Percentiles rank a stretch among this genome's conserved stretches.
These are phyloP conservation scores for Sepiola atlantica DNA, from an alignment of 2,888 invertebrate genomes.

Conservation along the genomic window DNA sequence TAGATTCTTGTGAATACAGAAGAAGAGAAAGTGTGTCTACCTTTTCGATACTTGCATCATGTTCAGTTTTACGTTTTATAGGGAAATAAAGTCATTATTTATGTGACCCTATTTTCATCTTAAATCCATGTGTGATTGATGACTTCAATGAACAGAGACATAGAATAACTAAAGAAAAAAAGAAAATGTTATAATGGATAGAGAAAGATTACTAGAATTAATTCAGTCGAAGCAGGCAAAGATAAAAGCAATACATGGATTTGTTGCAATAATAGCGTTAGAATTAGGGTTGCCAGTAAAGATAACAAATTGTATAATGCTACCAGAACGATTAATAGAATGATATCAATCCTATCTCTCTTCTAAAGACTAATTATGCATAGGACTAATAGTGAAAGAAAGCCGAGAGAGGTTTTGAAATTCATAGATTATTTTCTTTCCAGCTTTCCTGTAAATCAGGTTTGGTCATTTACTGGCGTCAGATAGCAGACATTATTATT, in stretches of 20 bases:
- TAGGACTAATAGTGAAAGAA: not conserved
- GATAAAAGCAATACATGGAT: not conserved
- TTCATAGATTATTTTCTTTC: not conserved
- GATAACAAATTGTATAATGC: not conserved
- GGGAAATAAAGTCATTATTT: not conserved
- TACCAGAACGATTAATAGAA: not conserved
- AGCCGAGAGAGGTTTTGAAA: not conserved
- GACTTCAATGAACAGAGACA: not conserved
- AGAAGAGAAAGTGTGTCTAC: not conserved
- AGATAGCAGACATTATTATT: not conserved
- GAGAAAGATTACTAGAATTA: not conserved
- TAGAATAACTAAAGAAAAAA: not conserved
- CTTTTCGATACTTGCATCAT: not conserved
- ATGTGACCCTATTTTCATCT: not conserved
- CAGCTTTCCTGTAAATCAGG: not conserved
- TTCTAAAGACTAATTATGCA: not conserved
- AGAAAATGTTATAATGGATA: not conserved
- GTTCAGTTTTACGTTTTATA: not conserved
- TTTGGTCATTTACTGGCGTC: not conserved
- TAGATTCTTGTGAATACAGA: not conserved
- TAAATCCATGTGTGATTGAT: not conserved
- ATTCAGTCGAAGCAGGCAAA: not conserved
- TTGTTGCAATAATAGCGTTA: not conserved
- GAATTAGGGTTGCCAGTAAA: not conserved
- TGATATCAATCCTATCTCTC: not conserved